phyloP scores from a whole-genome alignment of 2,888 invertebrate genomes.

The Idaea biselata region DNA sequence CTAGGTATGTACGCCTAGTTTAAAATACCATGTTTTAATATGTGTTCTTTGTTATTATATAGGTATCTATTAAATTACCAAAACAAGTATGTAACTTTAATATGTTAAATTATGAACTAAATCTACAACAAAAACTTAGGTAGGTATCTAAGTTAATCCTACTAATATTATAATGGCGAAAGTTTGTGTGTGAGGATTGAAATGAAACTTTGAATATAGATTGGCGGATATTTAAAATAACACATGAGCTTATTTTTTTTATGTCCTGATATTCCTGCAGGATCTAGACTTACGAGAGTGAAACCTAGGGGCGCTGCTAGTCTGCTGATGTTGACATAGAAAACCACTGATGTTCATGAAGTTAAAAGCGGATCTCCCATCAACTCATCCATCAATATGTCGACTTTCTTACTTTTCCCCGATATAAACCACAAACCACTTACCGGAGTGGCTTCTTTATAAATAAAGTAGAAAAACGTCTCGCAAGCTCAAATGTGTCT shows the following conservation, averaged over 20 bases:
- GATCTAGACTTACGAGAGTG: too few species aligned
- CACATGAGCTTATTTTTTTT: too few species aligned
- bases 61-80: too few species aligned
- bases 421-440: constrained; percentile 1
- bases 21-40: not conserved
- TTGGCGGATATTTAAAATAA: too few species aligned
- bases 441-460: not conserved
- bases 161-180: too few species aligned
- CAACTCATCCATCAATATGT: constrained; percentile 4
- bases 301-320: not conserved
- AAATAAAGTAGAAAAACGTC: constrained; percentile 1
- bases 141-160: too few species aligned
- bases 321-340: not conserved
- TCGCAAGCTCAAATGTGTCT: not conserved
- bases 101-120: too few species aligned
- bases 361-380: not conserved
- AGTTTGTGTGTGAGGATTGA: too few species aligned
- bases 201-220: too few species aligned
- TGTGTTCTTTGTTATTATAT: not conserved
- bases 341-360: not conserved
- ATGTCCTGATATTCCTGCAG: too few species aligned
- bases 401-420: not conserved
- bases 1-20: not conserved
- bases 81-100: too few species aligned
- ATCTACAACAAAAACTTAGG: too few species aligned